These are phyloP conservation scores for Haemorhous mexicanus DNA, from an alignment of 2,113 vertebrate genomes.

Conservation along the genomic window DNA sequence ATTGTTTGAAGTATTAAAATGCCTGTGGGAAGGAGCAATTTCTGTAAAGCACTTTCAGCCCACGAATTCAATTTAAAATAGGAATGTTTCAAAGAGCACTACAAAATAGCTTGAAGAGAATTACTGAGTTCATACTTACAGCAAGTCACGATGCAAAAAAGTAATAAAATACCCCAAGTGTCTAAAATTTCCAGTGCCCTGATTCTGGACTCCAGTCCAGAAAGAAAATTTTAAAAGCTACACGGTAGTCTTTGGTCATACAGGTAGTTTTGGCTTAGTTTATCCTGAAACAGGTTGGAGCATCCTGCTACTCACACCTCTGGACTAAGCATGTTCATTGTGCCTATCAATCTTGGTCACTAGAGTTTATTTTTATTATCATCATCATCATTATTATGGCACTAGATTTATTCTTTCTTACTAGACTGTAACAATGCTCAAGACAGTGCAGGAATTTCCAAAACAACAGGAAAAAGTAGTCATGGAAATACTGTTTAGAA, in stretches of 20 bases:
- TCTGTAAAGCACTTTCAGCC: constrained; percentile 19
- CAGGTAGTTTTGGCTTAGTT: background rate
- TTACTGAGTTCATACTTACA: background rate
- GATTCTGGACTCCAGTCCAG: background rate
- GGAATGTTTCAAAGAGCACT: background rate
- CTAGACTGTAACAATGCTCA: background rate
- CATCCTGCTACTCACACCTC: background rate
- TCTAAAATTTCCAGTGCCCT: background rate
- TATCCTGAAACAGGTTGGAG: background rate
- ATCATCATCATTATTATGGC: background rate
- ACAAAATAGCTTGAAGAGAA: constrained; percentile 11
- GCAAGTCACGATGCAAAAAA: constrained; percentile 11
- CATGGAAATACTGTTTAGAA: background rate
- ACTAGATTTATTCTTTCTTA: background rate
- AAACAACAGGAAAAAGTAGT: background rate
- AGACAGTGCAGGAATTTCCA: background rate
- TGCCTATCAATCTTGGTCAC: background rate
- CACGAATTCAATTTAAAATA: constrained; percentile 22
- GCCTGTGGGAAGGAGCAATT: constrained; percentile 46
- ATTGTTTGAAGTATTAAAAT: constrained; percentile 46
- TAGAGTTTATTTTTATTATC: background rate
- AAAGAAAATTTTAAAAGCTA: background rate
- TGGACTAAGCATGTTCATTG: background rate
- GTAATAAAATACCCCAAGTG: background rate
- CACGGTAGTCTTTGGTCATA: background rate